Base-by-base conservation (phyloP, 2,888 invertebrate genomes). In the Rhingia rostrata region DNA sequence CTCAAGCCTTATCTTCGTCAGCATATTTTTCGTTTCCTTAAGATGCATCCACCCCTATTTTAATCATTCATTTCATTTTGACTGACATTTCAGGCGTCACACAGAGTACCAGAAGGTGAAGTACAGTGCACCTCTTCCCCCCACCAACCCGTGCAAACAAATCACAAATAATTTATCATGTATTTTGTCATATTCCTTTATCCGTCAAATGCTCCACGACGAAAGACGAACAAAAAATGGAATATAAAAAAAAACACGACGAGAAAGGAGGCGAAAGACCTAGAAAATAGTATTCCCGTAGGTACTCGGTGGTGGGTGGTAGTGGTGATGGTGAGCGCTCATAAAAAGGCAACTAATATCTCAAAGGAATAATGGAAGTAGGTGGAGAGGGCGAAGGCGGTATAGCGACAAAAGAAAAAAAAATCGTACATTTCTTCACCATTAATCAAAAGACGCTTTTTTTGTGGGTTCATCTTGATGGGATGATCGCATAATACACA, bases 161-260 rank as follows among this genome's bases (percentile, higher is more conserved):
- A 75, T 82, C 77, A 78, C 70, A 82, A 69, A 77, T 77, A 77
- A 82, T 77, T 82, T 72, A 78, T 82, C 77, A 82, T 78, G 78
- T 70, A 82, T 75, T 82, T 78, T 78, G 82, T 82, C 82, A 82
- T 72, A 72, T 82, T 82, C 77, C 39, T 66, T 78, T 72, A 77
- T 82, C 66, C 78, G 54, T 66, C 33, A 78, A 82, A 82, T 72
- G 60, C 47, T 70, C 47, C 47, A 58, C 56, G 39, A 56, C n/a
- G 66, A 60, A 74, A 47, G 47, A 12, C 32, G 6, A 14, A 69
- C 30, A 37, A 14, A 45, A 61, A 63, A 47, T 4, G 0, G 33
- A 32, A 45, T n/a, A n/a, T n/a, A 7, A 67, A 12, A 35, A 12
- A 43, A 3, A 9, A 22, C 6, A 12, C 2, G 22, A 12, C 6